Evolutionary conservation across 2,797 vertebrate genomes (phyloP).

Genomic region (Rhinoraja longicauda): DNA sequence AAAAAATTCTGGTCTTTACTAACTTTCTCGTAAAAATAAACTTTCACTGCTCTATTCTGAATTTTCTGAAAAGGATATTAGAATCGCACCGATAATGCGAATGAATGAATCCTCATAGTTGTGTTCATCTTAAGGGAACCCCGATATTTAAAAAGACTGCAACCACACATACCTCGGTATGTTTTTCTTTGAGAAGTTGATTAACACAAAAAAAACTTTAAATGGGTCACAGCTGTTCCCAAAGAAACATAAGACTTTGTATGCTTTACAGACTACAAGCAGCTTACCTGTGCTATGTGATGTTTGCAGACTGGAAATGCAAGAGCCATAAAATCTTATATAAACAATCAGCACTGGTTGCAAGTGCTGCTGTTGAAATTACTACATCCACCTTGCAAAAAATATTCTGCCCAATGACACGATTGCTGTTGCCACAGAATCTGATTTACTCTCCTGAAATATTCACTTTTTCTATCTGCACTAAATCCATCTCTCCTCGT

Average conservation of each 20-base stretch:
- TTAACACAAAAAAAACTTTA: neutral
- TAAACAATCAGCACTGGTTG: neutral
- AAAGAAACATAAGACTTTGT: neutral
- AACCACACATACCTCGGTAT: neutral
- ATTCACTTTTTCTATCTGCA: neutral
- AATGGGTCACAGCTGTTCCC: constrained; percentile 21
- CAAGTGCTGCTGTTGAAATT: constrained; percentile 18
- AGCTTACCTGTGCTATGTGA: constrained; percentile 21
- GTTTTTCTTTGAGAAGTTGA: neutral
- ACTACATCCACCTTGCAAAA: neutral
- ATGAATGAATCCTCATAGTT: neutral
- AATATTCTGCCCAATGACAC: too few species aligned
- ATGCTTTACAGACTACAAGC: neutral
- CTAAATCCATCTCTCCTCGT: neutral
- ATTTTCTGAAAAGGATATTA: neutral
- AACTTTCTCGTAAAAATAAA: neutral
- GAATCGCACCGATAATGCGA: neutral
- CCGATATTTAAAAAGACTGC: neutral
- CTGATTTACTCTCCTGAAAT: neutral
- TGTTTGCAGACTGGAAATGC: neutral
- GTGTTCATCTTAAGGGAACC: neutral
- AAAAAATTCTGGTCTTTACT: neutral
- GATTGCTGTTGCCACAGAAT: neutral
- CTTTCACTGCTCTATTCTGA: too few species aligned
- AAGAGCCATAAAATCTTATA: neutral